A percentile compares a stretch with the other conserved stretches of the same genome.
Conservation (phyloP, 2,113 vertebrate species). For the Orientallactaga bullata region DNA sequence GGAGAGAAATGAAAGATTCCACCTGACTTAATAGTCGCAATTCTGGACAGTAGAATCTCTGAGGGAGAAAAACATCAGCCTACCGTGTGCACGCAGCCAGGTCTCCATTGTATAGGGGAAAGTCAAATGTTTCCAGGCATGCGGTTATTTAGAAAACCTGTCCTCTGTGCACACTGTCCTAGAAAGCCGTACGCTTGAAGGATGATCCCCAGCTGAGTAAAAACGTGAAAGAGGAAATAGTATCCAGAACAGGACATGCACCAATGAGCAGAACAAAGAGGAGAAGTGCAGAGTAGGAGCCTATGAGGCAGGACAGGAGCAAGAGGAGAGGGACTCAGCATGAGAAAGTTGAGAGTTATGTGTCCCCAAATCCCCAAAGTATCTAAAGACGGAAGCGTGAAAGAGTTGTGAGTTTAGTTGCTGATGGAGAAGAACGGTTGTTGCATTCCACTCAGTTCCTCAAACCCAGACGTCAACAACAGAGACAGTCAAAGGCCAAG, state of each 20-base stretch:
- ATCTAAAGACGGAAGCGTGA: background rate
- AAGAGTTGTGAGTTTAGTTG: background rate
- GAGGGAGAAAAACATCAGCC: background rate
- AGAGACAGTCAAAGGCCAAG: background rate
- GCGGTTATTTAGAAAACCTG: background rate
- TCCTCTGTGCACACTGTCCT: background rate
- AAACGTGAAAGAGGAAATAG: background rate
- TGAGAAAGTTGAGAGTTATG: background rate
- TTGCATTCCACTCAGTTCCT: background rate
- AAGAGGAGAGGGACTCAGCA: background rate
- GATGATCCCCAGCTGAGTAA: background rate
- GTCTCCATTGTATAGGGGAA: background rate
- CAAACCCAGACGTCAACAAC: background rate
- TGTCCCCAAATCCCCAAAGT: no score
- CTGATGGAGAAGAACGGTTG: background rate
- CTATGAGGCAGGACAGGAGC: background rate
- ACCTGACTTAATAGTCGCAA: background rate
- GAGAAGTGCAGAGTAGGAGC: background rate
- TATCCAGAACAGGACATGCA: background rate
- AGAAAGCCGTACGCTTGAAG: background rate
- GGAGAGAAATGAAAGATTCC: background rate
- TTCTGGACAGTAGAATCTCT: background rate
- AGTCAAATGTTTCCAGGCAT: background rate
- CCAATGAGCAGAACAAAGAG: background rate
- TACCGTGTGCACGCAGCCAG: background rate